phyloP scores from a whole-genome alignment of 2,888 invertebrate species.

The Epinotia bilunana region DNA sequence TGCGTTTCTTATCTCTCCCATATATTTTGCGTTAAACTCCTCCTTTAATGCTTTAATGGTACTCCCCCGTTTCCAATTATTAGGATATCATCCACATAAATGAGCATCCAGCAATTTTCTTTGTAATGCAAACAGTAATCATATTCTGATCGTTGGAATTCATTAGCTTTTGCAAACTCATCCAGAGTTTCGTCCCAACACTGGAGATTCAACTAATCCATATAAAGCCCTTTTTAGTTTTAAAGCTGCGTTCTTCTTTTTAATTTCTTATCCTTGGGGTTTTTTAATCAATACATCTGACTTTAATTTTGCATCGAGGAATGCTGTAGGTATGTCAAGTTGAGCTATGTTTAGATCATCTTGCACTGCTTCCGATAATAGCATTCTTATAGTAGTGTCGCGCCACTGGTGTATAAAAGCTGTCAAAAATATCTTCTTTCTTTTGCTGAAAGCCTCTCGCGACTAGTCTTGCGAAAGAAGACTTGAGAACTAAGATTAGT shows the following conservation, averaged over 20 bases:
- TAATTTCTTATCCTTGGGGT: constrained; percentile 34
- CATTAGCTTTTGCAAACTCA: background rate
- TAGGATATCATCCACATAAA: constrained; percentile 35
- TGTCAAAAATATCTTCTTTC: background rate
- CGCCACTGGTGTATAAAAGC: too few species aligned
- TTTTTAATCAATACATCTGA: constrained; percentile 44
- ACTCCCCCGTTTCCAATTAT: too few species aligned
- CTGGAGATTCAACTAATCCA: constrained; percentile 40
- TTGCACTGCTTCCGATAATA: background rate
- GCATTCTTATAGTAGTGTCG: constrained; percentile 4
- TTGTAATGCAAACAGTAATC: constrained; percentile 29
- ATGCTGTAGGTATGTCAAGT: constrained; percentile 44
- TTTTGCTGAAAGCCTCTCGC: constrained; percentile 12
- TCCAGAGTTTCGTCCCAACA: constrained; percentile 45
- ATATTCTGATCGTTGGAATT: constrained; percentile 30
- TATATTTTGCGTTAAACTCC: too few species aligned
- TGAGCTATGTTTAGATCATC: constrained; percentile 1
- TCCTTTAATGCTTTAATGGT: too few species aligned
- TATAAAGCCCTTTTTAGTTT: constrained; percentile 43
- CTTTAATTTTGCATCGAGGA: constrained; percentile 45
- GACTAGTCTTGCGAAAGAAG: constrained; percentile 3
- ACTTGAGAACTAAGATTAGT: too few species aligned
- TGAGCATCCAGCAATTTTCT: constrained; percentile 29
- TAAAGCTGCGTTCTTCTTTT: constrained; percentile 35
- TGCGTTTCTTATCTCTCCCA: too few species aligned